Evolutionary conservation across 2,113 vertebrate genomes (phyloP).

Genomic region (Vimba vimba): DNA sequence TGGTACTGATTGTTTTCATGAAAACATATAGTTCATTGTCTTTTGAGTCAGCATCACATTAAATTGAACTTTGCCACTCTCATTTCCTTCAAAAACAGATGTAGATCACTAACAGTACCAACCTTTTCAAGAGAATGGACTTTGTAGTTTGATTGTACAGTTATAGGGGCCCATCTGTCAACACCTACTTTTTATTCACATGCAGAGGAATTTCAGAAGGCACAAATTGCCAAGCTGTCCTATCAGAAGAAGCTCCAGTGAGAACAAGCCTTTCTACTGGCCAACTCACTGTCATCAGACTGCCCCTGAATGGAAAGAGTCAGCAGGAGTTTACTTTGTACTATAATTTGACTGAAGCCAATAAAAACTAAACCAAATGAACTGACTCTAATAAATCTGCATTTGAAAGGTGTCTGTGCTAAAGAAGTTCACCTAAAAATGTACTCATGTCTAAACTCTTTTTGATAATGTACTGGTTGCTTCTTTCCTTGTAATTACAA

Average conservation of each 20-base stretch:
- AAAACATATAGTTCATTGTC: neutral
- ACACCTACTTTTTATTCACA: neutral
- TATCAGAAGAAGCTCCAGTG: neutral
- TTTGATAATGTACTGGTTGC: neutral
- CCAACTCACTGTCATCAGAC: neutral
- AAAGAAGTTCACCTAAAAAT: neutral
- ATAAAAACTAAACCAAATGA: neutral
- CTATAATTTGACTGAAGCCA: neutral
- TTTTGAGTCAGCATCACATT: neutral
- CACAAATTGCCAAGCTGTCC: neutral
- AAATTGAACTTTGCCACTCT: neutral
- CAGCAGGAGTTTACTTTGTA: neutral
- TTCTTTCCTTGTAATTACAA: too few species aligned
- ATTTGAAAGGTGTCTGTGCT: neutral
- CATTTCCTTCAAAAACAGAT: neutral
- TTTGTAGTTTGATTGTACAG: neutral
- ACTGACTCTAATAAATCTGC: neutral
- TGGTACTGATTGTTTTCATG: neutral
- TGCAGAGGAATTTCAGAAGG: constrained; percentile 2
- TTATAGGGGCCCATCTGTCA: neutral
- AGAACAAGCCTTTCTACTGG: neutral
- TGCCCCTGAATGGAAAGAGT: neutral
- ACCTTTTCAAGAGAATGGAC: neutral
- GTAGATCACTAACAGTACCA: neutral
- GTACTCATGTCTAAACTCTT: neutral